Conservation (phyloP, 92 coral and sea anemone genomes). For the Palythoa grandis region DNA sequence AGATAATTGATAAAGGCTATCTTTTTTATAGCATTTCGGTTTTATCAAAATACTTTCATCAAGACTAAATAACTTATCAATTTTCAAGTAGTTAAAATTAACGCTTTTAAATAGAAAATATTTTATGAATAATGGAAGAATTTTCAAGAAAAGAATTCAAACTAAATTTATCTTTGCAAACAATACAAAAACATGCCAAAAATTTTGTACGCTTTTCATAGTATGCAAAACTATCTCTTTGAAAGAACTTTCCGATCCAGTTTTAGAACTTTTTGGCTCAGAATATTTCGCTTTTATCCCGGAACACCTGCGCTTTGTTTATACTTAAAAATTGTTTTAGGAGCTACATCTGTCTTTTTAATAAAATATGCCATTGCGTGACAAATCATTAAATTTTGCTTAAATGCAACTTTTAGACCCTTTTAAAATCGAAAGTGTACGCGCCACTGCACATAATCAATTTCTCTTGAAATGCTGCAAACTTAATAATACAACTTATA, state of each 20-base stretch:
- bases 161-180: background rate
- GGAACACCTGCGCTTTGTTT: background rate
- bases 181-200: background rate
- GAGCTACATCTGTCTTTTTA: background rate
- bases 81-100: slow-evolving; percentile 11
- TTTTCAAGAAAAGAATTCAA: background rate
- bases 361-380: background rate
- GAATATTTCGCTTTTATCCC: background rate
- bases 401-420: background rate
- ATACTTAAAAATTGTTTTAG: background rate
- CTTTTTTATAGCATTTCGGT: background rate
- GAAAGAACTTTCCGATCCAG: background rate
- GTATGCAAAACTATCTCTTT: background rate
- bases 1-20: too few relatives aligned
- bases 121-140: background rate
- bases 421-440: background rate
- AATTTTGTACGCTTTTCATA: background rate
- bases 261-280: background rate
- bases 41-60: background rate
- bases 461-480: too few relatives aligned
- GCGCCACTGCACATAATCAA: too few relatives aligned
- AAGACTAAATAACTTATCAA: background rate
- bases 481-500: too few relatives aligned
- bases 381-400: too few relatives aligned
- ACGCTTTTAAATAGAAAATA: background rate